Evolutionary conservation across 2,113 vertebrate genomes (phyloP).

Genomic region (Heptranchias perlo): DNA sequence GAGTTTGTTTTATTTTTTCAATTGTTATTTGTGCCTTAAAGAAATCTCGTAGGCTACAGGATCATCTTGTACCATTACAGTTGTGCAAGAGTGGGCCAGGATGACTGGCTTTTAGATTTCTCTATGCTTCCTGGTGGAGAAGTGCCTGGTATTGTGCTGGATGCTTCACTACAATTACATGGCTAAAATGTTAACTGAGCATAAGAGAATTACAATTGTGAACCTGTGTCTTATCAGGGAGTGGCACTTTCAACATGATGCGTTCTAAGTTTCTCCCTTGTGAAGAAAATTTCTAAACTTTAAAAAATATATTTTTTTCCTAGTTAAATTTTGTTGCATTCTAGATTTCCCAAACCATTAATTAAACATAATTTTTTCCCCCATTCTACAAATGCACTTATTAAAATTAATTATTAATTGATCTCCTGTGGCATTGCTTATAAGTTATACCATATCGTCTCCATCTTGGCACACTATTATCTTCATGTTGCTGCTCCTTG

Average conservation of each 20-base stretch:
- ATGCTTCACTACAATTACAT: background rate
- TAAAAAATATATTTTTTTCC: background rate
- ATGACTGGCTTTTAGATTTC: background rate
- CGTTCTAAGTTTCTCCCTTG: background rate
- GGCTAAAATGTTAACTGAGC: background rate
- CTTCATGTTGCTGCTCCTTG: background rate
- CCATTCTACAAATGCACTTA: background rate
- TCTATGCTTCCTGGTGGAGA: background rate
- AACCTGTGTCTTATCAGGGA: background rate
- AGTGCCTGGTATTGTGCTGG: background rate
- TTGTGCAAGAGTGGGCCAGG: background rate
- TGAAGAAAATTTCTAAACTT: background rate
- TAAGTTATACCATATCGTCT: background rate
- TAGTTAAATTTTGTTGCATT: background rate
- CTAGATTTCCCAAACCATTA: background rate
- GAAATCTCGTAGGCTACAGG: background rate
- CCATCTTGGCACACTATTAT: background rate
- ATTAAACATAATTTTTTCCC: background rate
- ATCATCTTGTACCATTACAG: background rate
- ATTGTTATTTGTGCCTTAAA: background rate
- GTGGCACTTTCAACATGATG: background rate
- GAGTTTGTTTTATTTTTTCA: background rate
- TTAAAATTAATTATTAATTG: background rate
- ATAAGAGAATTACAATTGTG: background rate
- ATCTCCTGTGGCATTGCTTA: background rate